These are phyloP conservation scores for Pandion haliaetus DNA, from an alignment of 2,113 vertebrate species.

Conservation along the genomic window DNA sequence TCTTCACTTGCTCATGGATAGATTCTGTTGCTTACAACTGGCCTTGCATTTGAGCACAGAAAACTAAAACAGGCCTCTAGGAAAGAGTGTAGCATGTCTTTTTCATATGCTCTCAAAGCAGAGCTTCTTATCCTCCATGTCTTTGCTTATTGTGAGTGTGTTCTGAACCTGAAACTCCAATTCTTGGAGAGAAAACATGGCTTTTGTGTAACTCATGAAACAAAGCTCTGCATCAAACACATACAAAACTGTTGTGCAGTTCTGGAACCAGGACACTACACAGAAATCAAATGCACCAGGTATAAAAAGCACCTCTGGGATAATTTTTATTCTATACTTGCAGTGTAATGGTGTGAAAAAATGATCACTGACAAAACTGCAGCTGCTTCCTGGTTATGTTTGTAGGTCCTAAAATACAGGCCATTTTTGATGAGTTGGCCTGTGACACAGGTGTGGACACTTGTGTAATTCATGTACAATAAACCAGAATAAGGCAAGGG, in stretches of 20 bases:
- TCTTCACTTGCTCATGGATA: not conserved
- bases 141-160: not conserved
- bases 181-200: not conserved
- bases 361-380: not conserved
- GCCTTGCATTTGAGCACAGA: not conserved
- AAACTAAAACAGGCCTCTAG: not conserved
- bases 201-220: not conserved
- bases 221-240: not conserved
- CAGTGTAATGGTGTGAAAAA: not conserved
- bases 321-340: not conserved
- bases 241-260: not conserved
- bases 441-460: not conserved
- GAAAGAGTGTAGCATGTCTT: not conserved
- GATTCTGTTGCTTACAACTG: not conserved
- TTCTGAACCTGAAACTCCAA: not conserved
- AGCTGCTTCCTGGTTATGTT: not conserved
- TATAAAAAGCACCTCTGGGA: not conserved
- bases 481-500: not conserved
- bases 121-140: not conserved
- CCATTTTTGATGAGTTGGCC: not conserved
- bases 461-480: not conserved
- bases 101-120: not conserved
- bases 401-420: not conserved
- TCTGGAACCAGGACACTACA: not conserved
- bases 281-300: not conserved